Conservation (phyloP, 53 echinoderm and acorn worm genomes). For the Apostichopus leukothele region DNA sequence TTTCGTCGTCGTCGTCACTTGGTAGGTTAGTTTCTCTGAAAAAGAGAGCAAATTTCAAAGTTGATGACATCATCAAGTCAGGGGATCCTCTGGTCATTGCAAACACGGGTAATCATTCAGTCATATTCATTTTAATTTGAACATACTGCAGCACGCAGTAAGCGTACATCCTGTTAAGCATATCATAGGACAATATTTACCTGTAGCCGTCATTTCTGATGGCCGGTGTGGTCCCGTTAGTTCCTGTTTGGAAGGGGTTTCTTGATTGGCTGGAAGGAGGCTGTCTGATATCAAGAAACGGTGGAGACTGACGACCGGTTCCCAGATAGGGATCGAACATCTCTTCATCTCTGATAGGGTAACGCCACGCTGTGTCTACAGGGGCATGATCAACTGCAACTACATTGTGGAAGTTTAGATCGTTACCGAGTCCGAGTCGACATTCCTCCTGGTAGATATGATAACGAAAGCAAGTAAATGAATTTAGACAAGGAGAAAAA, state of each 20-base stretch:
- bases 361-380: background rate
- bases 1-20: constrained; percentile 28
- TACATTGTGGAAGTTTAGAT: background rate
- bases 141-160: no score
- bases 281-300: background rate
- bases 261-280: background rate
- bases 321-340: background rate
- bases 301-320: background rate
- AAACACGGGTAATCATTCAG: no score
- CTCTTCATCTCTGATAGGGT: background rate
- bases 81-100: no score
- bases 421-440: background rate
- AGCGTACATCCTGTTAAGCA: no score
- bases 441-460: background rate
- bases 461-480: no score
- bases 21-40: background rate
- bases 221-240: background rate
- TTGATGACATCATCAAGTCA: no score
- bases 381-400: background rate
- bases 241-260: background rate
- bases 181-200: background rate
- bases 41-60: background rate
- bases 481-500: no score
- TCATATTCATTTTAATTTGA: no score
- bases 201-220: background rate